These are phyloP conservation scores for Carpatolechia fugitivella DNA, from an alignment of 2,888 invertebrate genomes.

Conservation along the genomic window DNA sequence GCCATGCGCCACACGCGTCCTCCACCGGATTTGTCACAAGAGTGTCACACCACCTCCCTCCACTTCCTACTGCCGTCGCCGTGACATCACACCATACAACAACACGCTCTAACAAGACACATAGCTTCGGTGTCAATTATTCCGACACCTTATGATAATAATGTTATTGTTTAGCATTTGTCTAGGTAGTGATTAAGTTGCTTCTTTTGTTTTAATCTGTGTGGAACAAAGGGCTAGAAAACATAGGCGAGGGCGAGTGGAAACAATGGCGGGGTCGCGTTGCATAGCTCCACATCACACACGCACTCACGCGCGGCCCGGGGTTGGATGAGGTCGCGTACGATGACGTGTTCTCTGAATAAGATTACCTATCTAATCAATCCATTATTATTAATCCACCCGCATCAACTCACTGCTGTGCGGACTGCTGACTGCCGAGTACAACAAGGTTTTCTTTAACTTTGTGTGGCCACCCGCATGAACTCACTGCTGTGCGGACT, in stretches of 20 bases:
- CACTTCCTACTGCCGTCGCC: too few species aligned
- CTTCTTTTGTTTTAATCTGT: slow-evolving; percentile 3
- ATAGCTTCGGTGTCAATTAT: neutral
- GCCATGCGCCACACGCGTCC: too few species aligned
- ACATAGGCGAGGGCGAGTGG: slow-evolving; percentile 1
- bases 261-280: slow-evolving; percentile 5
- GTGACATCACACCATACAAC: too few species aligned
- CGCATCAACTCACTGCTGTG: too few species aligned
- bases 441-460: too few species aligned
- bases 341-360: neutral
- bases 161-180: slow-evolving; percentile 2
- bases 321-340: slow-evolving; percentile 1
- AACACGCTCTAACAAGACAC: neutral
- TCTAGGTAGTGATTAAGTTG: slow-evolving; percentile 1
- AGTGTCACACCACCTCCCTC: neutral
- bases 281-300: neutral
- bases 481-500: too few species aligned
- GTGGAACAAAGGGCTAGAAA: slow-evolving; percentile 1
- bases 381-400: too few species aligned
- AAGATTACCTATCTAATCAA: neutral
- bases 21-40: too few species aligned
- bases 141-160: neutral
- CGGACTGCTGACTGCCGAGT: too few species aligned
- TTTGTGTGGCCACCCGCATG: too few species aligned
- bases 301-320: neutral